Conservation (phyloP, 1,140 invertebrate species). For the Vanessa atalanta region DNA sequence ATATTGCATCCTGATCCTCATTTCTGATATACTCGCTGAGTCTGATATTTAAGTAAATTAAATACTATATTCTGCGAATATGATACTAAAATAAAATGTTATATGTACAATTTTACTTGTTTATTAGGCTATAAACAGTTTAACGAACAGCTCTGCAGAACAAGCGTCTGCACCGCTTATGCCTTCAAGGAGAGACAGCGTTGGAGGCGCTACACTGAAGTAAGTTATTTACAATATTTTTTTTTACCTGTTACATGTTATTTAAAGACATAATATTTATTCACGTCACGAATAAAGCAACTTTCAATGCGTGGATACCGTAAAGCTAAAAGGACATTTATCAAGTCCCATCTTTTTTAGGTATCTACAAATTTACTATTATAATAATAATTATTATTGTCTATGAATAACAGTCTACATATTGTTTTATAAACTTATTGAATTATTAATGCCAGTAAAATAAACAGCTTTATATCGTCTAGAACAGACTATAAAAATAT, state of each 20-base stretch:
- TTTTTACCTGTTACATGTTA: not conserved
- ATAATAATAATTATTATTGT: too few relatives aligned
- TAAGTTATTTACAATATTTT: slow-evolving; percentile 43
- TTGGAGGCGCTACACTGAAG: slow-evolving; percentile 80
- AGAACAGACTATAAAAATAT: too few relatives aligned
- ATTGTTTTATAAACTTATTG: too few relatives aligned
- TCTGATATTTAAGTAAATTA: not conserved
- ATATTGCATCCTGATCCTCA: too few relatives aligned
- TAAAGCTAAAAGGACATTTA: too few relatives aligned
- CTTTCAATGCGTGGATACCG: too few relatives aligned
- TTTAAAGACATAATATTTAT: not conserved
- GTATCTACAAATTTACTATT: too few relatives aligned
- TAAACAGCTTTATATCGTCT: too few relatives aligned
- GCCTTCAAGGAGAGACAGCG: slow-evolving; percentile 86
- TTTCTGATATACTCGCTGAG: slow-evolving; percentile 1
- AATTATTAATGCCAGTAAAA: too few relatives aligned
- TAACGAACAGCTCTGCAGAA: slow-evolving; percentile 81
- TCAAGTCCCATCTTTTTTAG: too few relatives aligned
- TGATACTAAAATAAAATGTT: not conserved
- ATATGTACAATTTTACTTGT: slow-evolving; percentile 15
- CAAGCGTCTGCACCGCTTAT: slow-evolving; percentile 81
- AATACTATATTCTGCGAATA: not conserved
- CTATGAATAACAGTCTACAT: too few relatives aligned
- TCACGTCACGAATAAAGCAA: too few relatives aligned
- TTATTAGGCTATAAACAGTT: slow-evolving; percentile 85